Evolutionary conservation across 2,113 vertebrate species (phyloP), one percentile per base, ranked within the genome.

Genomic region (Tympanuchus pallidicinctus): DNA sequence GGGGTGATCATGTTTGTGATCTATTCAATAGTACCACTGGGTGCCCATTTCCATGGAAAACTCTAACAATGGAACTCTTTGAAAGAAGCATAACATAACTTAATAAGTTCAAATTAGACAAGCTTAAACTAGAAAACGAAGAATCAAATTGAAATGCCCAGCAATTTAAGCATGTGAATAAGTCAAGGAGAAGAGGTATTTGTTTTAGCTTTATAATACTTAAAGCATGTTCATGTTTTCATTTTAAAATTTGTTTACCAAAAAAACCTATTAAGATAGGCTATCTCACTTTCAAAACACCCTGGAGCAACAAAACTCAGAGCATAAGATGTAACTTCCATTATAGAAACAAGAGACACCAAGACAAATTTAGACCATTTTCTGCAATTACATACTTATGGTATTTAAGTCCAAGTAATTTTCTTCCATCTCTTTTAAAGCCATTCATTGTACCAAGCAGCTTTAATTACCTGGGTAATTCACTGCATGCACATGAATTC

Each of bases 391-490:
- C 86, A 63, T 71, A 94, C 82, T 88, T 86, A 76, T 1, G 0
- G 64, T 59, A 82, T 93, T 89, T 89, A 86, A n/a, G 25, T 73
- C 50, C 67, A 88, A 90, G 85, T 66, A 94, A 93, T 91, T 91
- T 92, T 70, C 85, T 88, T 95, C 77, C 20, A 63, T 74, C 82
- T 89, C 74, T 42, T 79, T 87, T 87, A 82, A 95, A 95, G 80
- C 67, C 43, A 81, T 67, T 87, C 92, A 89, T 90, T 82, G 78
- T 86, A 82, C 70, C 74, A 88, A 94, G 60, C 42, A 80, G 84
- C 93, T 97, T 96, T 93, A 96, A 97, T 94, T 95, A 96, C 94
- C 91, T 90, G 85, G 63, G 81, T 92, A 93, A 75, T 88, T 89
- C 61, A 54, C 28, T 86, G 88, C 84, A 60, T 3, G 18, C 43